A percentile compares a stretch with the other conserved stretches of the same genome.
phyloP scores from a whole-genome alignment of 2,888 invertebrate genomes.

The Cosmia trapezina region DNA sequence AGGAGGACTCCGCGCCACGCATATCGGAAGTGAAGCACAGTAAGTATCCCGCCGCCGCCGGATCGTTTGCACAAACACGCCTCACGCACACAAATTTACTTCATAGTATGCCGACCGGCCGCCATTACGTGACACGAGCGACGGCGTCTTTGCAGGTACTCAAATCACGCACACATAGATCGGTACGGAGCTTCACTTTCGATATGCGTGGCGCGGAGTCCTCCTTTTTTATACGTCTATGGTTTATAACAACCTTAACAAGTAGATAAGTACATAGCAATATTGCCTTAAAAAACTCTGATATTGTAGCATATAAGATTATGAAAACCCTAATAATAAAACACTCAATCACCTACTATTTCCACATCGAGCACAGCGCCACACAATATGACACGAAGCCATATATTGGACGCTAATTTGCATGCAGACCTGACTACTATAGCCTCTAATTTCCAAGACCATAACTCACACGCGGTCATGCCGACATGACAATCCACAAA shows the following conservation, averaged over 20 bases:
- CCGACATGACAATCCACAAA: slow-evolving; percentile 63
- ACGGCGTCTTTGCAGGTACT: no score
- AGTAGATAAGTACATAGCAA: not conserved
- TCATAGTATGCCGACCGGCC: no score
- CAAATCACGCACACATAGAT: no score
- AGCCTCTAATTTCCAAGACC: slow-evolving; percentile 57
- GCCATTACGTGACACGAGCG: no score
- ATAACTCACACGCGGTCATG: slow-evolving; percentile 61
- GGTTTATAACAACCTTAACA: not conserved
- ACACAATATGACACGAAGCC: slow-evolving; percentile 21
- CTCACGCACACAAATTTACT: no score
- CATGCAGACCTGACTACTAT: slow-evolving; percentile 34
- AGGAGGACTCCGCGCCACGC: no score
- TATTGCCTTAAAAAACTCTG: not conserved
- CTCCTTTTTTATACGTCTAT: no score
- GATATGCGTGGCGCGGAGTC: no score
- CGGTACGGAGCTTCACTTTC: no score
- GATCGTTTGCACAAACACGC: no score
- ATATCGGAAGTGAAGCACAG: no score
- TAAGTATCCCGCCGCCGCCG: no score
- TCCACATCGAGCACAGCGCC: not conserved
- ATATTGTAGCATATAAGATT: not conserved
- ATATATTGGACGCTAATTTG: slow-evolving; percentile 38
- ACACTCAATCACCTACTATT: not conserved
- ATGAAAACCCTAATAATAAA: not conserved